phyloP scores from a whole-genome alignment of 2,888 invertebrate genomes.

The Metopia argyrocephala region DNA sequence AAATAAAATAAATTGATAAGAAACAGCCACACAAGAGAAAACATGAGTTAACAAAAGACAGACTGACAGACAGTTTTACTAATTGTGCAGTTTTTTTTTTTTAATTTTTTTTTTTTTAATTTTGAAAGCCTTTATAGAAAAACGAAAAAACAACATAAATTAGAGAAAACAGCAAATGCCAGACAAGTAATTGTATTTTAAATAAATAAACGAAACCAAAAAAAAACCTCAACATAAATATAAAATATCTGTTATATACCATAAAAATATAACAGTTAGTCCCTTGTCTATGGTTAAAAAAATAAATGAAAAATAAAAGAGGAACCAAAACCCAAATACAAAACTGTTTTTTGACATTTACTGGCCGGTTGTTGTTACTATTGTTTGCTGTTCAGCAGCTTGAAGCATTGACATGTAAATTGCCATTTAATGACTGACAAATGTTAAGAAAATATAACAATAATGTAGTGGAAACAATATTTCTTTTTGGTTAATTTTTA shows the following conservation, averaged over 20 bases:
- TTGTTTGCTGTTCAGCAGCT: slow-evolving; percentile 26
- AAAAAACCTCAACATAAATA: slow-evolving; percentile 22
- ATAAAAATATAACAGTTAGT: neutral
- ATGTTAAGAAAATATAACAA: slow-evolving; percentile 61
- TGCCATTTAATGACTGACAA: slow-evolving; percentile 74
- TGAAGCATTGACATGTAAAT: slow-evolving; percentile 75
- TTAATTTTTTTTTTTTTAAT: neutral
- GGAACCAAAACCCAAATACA: neutral
- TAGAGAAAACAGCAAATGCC: slow-evolving; percentile 56
- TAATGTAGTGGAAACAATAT: slow-evolving; percentile 52
- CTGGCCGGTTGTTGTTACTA: slow-evolving; percentile 14
- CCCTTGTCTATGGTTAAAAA: slow-evolving; percentile 12
- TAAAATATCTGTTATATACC: slow-evolving; percentile 29
- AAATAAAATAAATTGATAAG: slow-evolving; percentile 50
- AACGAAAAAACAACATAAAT: slow-evolving; percentile 14
- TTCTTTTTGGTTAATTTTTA: neutral
- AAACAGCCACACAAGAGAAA: slow-evolving; percentile 49
- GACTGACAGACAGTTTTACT: slow-evolving; percentile 64
- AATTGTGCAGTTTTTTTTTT: slow-evolving; percentile 64
- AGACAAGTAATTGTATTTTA: slow-evolving; percentile 63
- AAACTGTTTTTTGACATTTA: slow-evolving; percentile 50
- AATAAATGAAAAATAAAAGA: neutral
- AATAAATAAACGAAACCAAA: slow-evolving; percentile 50
- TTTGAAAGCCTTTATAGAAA: neutral
- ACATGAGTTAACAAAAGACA: slow-evolving; percentile 66